phyloP scores from a whole-genome alignment of 2,113 vertebrate genomes.

The Peromyscus maniculatus region DNA sequence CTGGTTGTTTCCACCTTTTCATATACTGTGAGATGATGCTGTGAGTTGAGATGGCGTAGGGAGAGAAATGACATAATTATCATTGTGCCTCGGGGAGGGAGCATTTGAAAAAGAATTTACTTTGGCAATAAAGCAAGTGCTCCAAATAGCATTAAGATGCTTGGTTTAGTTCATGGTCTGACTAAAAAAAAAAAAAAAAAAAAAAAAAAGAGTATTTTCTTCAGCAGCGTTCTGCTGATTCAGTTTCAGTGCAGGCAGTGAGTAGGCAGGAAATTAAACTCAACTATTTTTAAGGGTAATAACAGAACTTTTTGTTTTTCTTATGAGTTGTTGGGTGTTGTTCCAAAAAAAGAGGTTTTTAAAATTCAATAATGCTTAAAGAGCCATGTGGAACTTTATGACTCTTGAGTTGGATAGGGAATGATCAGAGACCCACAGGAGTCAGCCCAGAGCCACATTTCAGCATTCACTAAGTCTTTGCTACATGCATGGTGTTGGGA shows the following conservation, averaged over 20 bases:
- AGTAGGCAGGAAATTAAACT: background rate
- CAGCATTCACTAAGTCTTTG: background rate
- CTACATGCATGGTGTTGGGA: background rate
- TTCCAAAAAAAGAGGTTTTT: conserved; percentile 19
- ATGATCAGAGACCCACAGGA: background rate
- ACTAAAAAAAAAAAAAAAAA: conserved; percentile 44
- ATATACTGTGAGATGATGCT: background rate
- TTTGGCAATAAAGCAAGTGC: conserved; percentile 1
- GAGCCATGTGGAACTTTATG: background rate
- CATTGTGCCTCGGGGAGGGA: background rate
- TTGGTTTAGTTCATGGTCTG: background rate
- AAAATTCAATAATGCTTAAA: background rate
- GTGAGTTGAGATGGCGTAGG: background rate
- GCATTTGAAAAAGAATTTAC: background rate
- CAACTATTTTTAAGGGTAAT: conserved; percentile 29
- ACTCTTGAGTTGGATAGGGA: conserved; percentile 4
- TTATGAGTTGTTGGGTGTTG: background rate
- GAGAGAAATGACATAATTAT: background rate
- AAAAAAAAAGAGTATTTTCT: conserved; percentile 20
- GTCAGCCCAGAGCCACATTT: background rate
- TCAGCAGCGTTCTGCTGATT: background rate
- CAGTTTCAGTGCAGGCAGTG: background rate
- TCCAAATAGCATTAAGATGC: background rate
- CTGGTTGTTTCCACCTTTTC: background rate
- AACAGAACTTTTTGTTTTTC: conserved; percentile 15